These are phyloP conservation scores for Platalea minor DNA, from an alignment of 2,797 vertebrate genomes.

Conservation along the genomic window DNA sequence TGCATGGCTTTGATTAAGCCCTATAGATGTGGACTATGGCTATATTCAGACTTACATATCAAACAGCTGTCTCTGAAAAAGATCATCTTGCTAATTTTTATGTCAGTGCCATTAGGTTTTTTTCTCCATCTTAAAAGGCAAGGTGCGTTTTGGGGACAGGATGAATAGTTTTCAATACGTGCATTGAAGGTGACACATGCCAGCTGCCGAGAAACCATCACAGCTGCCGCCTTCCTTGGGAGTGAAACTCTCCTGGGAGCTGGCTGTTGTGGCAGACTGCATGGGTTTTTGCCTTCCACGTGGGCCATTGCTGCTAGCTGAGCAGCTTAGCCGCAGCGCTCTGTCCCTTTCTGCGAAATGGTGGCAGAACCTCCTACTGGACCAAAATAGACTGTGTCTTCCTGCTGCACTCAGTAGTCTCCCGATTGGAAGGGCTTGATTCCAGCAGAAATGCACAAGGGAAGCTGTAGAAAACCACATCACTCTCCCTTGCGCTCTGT, in stretches of 20 bases:
- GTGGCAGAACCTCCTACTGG: not conserved
- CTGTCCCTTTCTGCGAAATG: not conserved
- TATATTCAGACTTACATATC: not conserved
- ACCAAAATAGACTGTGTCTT: conserved; percentile 44
- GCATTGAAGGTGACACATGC: not conserved
- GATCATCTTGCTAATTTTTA: not conserved
- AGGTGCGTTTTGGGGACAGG: not conserved
- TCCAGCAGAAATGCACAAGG: not conserved
- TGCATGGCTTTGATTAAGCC: not conserved
- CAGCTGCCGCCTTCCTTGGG: not conserved
- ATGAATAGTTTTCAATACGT: not conserved
- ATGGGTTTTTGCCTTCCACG: not conserved
- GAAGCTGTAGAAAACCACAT: not conserved
- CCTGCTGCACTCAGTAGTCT: not conserved
- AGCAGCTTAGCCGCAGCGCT: not conserved
- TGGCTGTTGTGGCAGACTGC: not conserved
- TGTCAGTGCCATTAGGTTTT: not conserved
- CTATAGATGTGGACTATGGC: not conserved
- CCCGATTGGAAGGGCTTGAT: not conserved
- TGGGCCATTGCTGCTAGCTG: not conserved
- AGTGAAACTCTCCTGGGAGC: not conserved
- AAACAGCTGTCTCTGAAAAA: not conserved
- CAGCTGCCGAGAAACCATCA: not conserved
- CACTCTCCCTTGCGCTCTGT: not conserved
- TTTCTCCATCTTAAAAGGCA: not conserved